Conservation (phyloP, 1,140 invertebrate genomes). For the Aphaenogaster floridana region DNA sequence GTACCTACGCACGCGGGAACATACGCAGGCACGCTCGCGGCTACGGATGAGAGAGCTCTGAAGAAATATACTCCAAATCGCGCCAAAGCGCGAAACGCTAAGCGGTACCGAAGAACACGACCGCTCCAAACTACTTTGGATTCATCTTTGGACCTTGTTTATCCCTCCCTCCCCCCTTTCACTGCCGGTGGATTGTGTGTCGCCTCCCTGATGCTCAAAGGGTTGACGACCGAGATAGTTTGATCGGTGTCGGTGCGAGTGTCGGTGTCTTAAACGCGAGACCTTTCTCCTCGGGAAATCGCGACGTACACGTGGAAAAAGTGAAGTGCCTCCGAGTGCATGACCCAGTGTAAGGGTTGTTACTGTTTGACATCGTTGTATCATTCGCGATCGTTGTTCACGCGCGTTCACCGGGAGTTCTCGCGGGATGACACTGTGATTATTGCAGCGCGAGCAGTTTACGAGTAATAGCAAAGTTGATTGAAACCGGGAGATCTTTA, state of each 20-base stretch:
- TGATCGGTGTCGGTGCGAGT: slow-evolving; percentile 45
- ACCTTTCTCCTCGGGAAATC: slow-evolving; percentile 30
- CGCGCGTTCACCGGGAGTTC: not conserved
- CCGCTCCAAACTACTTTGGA: not conserved
- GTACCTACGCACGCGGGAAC: slow-evolving; percentile 38
- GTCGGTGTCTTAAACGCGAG: slow-evolving; percentile 37
- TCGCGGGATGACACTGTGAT: not conserved
- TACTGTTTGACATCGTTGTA: slow-evolving; percentile 40
- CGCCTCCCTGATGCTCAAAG: not conserved
- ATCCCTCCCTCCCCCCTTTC: too few species aligned
- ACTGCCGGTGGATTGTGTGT: not conserved
- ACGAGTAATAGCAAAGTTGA: not conserved
- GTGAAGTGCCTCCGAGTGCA: slow-evolving; percentile 56
- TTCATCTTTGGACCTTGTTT: not conserved
- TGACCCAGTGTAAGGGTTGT: slow-evolving; percentile 41
- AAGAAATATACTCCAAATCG: slow-evolving; percentile 4
- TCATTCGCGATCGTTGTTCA: slow-evolving; percentile 27
- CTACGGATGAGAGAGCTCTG: not conserved
- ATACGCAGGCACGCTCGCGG: slow-evolving; percentile 14
- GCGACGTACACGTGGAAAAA: slow-evolving; percentile 56
- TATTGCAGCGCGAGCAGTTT: not conserved
- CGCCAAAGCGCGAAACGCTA: not conserved
- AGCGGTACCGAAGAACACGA: slow-evolving; percentile 6
- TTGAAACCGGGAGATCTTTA: not conserved
- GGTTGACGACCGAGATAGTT: slow-evolving; percentile 16